These are phyloP conservation scores for Brachypteracias leptosomus DNA, from an alignment of 2,113 vertebrate species.

Conservation along the genomic window DNA sequence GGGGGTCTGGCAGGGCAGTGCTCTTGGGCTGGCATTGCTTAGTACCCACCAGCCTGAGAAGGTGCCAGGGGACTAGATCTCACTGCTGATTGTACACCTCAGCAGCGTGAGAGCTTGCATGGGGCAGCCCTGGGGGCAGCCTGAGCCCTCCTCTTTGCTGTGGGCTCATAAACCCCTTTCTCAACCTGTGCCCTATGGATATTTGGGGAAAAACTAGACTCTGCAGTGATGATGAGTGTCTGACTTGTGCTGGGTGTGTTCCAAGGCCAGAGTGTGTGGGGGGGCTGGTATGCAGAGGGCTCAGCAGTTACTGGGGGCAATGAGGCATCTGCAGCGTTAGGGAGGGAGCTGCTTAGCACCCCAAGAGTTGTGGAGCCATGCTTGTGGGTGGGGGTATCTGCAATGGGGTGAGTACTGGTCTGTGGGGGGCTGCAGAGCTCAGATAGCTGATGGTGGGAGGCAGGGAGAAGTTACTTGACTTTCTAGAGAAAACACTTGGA, in stretches of 20 bases:
- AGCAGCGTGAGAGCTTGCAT: rapidly evolving
- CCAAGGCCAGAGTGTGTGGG: neutral
- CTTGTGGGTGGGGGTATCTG: neutral
- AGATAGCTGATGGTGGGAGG: neutral
- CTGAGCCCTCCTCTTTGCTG: neutral
- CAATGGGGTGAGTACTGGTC: neutral
- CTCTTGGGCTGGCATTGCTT: neutral
- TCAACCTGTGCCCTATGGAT: neutral
- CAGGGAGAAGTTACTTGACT: neutral
- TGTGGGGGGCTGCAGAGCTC: neutral
- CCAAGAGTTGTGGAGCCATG: neutral
- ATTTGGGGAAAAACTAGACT: neutral
- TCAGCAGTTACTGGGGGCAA: neutral
- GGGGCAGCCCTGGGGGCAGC: neutral
- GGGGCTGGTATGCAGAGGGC: neutral
- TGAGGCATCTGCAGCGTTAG: neutral
- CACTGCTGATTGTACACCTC: rapidly evolving
- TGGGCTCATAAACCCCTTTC: neutral
- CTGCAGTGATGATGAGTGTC: neutral
- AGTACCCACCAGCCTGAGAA: neutral
- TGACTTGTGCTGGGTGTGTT: neutral
- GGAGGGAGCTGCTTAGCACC: neutral
- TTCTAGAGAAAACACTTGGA: neutral
- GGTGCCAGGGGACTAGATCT: neutral
- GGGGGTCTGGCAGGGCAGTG: neutral